Base-by-base conservation (phyloP, 2,888 invertebrate genomes). In the Diploptera punctata region DNA sequence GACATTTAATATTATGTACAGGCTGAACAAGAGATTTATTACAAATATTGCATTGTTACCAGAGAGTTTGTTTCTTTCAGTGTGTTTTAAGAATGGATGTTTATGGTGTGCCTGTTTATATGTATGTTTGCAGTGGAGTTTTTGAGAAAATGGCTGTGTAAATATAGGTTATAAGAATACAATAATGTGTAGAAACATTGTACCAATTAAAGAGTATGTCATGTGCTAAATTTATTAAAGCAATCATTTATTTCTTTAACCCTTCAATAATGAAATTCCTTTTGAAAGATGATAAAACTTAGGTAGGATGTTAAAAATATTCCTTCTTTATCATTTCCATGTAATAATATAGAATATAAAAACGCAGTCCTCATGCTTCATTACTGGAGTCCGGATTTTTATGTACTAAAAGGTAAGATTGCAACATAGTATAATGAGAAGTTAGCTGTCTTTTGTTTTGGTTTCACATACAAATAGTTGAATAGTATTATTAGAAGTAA, bases 111-210 rank as follows among this genome's bases (percentile, higher is more conserved):
- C n/a, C n/a, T 47, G 24, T 3, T 10, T 1, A 21, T 52, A 4
- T 52, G 52, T 52, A 24, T 52, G 24, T 52, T 10, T 24, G 24
- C 24, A 24, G 52, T 3, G 3, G 10, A 52, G 19, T 52, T 21
- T n/a, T 21, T 52, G 52, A 24, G 18, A 52, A 52, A 52, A 52
- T 52, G 52, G 52, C 52, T 52, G 52, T 52, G 52, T 52, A 52
- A 19, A 52, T 52, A 52, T 24, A 24, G 52, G 24, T 49, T 49
- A 49, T 52, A 52, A 52, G 52, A 24, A 24, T 52, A 52, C 52
- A 52, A 13, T 52, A 52, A 52, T 24, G 13, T 52, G 52, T 52
- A 52, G 52, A 52, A 52, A 19, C 5, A 52, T 4, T 24, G 24
- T 52, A 52, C 24, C 52, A 52, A 52, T 52, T 24, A 52, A n/a